These are phyloP conservation scores for Archips crataeganus DNA, from an alignment of 2,888 invertebrate species.

Conservation along the genomic window DNA sequence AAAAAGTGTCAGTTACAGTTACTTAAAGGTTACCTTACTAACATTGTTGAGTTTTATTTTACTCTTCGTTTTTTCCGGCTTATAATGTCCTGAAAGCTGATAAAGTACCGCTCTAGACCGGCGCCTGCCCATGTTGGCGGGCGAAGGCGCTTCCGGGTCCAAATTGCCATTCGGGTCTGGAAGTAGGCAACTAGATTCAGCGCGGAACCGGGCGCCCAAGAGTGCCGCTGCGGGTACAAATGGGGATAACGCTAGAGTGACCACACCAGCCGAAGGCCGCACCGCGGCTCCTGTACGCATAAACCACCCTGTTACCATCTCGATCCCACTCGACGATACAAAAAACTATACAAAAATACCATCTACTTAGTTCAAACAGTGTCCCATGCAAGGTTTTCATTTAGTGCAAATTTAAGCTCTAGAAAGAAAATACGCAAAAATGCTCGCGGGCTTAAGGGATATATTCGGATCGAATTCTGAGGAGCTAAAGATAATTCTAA, in stretches of 20 bases:
- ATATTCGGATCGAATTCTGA: conserved; percentile 18
- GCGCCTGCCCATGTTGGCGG: conserved; percentile 95
- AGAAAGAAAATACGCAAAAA: conserved; percentile 36
- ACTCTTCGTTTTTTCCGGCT: conserved; percentile 96
- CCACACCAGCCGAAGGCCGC: conserved; percentile 86
- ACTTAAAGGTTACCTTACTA: conserved; percentile 83
- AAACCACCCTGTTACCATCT: conserved; percentile 82
- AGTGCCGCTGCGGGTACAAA: conserved; percentile 91
- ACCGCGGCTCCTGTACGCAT: conserved; percentile 85
- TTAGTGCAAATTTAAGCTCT: conserved; percentile 10
- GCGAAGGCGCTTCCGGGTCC: conserved; percentile 92
- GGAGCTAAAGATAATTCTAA: conserved; percentile 12
- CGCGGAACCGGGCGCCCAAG: conserved; percentile 92
- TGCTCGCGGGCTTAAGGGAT: conserved; percentile 4
- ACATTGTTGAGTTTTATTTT: conserved; percentile 98
- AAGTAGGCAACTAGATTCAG: conserved; percentile 92
- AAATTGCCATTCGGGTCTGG: conserved; percentile 93
- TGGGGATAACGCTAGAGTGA: conserved; percentile 87
- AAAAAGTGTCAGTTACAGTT: not conserved
- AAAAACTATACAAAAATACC: conserved; percentile 12
- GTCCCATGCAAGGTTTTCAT: conserved; percentile 36
- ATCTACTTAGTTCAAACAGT: conserved; percentile 21
- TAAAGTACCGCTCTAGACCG: conserved; percentile 98
- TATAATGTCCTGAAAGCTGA: conserved; percentile 98
- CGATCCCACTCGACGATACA: conserved; percentile 41